Percentiles rank a stretch among this genome's conserved stretches.
These are phyloP conservation scores for Dasypogon diadema DNA, from an alignment of 2,888 invertebrate species.

Conservation along the genomic window DNA sequence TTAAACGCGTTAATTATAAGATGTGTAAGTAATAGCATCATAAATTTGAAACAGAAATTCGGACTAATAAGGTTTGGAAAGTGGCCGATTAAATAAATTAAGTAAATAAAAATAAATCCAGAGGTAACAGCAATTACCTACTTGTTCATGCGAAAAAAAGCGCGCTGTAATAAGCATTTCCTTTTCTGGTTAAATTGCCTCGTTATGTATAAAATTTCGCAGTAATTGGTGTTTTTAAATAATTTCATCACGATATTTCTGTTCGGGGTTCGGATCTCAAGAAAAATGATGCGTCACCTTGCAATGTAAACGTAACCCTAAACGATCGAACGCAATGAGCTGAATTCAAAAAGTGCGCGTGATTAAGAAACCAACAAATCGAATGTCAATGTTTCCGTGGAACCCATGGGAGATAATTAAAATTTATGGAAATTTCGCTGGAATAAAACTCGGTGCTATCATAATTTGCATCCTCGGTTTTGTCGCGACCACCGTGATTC, in stretches of 20 bases:
- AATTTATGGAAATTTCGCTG: conserved; percentile 54
- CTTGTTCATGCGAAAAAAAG: conserved; percentile 37
- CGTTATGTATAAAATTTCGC: conserved; percentile 24
- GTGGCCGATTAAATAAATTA: neutral
- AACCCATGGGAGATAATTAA: conserved; percentile 53
- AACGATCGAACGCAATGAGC: neutral
- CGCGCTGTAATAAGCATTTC: conserved; percentile 29
- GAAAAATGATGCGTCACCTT: neutral
- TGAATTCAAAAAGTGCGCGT: conserved; percentile 5
- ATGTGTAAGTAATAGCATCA: too few relatives aligned
- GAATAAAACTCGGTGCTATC: conserved; percentile 54
- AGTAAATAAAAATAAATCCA: neutral
- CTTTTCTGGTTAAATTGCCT: neutral
- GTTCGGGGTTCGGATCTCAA: neutral
- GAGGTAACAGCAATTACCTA: neutral
- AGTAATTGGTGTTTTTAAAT: conserved; percentile 35
- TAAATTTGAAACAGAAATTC: neutral
- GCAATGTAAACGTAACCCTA: neutral
- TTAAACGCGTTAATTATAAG: too few relatives aligned
- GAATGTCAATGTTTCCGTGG: conserved; percentile 44
- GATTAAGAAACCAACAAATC: conserved; percentile 50
- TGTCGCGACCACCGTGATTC: conserved; percentile 53
- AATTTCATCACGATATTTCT: conserved; percentile 31
- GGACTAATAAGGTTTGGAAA: neutral
- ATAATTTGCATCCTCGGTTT: conserved; percentile 53